Percentiles rank a stretch among this genome's conserved stretches.
Evolutionary conservation across 2,888 invertebrate species (phyloP).

Genomic region (Sinotaia quadrata): DNA sequence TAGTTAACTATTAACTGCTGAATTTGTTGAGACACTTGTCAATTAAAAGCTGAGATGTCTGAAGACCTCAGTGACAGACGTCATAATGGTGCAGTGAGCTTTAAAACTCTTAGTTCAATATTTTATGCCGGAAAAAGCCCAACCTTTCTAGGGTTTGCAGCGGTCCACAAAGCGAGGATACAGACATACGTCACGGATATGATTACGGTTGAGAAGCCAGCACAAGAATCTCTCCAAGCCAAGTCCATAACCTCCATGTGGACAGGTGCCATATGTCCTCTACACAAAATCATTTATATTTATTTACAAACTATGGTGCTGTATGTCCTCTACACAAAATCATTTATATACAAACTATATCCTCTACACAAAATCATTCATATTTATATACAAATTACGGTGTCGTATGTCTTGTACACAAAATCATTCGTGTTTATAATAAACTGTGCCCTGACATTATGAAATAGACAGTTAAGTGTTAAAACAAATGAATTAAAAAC

Average conservation of each 20-base stretch:
- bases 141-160: constrained; percentile 81
- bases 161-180: constrained; percentile 97
- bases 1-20: too few species aligned
- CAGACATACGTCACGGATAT: constrained; percentile 96
- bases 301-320: background rate
- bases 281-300: constrained; percentile 72
- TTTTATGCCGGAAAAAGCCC: too few species aligned
- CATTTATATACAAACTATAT: background rate
- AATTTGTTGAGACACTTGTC: too few species aligned
- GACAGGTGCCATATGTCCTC: constrained; percentile 93
- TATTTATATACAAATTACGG: background rate
- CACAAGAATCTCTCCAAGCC: constrained; percentile 97
- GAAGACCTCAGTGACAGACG: too few species aligned
- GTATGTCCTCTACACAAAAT: constrained; percentile 51
- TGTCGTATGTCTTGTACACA: background rate
- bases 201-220: constrained; percentile 94
- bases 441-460: background rate
- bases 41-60: too few species aligned
- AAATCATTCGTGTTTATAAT: background rate
- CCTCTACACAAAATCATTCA: background rate
- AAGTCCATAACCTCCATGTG: constrained; percentile 98
- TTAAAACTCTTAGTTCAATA: too few species aligned
- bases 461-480: background rate
- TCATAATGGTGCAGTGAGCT: too few species aligned
- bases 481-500: too few species aligned